Percentiles rank a stretch among this genome's conserved stretches.
Conservation (phyloP, 2,888 invertebrate species). For the Tipula unca region DNA sequence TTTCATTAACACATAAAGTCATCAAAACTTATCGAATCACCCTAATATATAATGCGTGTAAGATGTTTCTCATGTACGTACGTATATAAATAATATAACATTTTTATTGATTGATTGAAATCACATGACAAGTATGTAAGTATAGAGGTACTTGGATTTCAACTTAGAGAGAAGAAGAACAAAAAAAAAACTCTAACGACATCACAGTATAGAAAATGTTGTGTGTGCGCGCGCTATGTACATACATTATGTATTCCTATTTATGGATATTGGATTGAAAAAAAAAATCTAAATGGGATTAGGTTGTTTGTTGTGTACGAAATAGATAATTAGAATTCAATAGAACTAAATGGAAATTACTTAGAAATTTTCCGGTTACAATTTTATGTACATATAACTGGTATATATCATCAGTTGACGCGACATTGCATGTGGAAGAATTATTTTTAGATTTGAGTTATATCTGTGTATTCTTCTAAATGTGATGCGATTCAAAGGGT, state of each 20-base stretch:
- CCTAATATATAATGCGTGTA: background rate
- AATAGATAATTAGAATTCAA: background rate
- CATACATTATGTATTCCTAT: background rate
- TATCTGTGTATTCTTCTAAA: background rate
- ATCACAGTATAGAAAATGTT: background rate
- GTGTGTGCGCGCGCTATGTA: background rate
- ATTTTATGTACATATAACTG: background rate
- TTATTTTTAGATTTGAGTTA: background rate
- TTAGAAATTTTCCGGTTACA: background rate
- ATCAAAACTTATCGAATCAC: background rate
- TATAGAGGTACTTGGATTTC: background rate
- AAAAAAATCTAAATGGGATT: background rate
- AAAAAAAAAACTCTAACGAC: background rate
- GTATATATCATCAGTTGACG: background rate
- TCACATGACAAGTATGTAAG: background rate
- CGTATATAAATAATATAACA: background rate
- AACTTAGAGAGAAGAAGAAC: background rate
- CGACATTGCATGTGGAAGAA: background rate
- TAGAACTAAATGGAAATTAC: background rate
- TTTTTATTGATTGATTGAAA: background rate
- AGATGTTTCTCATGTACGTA: background rate
- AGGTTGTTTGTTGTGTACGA: background rate
- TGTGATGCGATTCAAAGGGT: background rate
- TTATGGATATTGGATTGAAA: background rate
- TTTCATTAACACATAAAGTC: background rate